A percentile compares a stretch with the other conserved stretches of the same genome.
Conservation (phyloP, 2,888 invertebrate genomes). For the Drosophila rellima region DNA sequence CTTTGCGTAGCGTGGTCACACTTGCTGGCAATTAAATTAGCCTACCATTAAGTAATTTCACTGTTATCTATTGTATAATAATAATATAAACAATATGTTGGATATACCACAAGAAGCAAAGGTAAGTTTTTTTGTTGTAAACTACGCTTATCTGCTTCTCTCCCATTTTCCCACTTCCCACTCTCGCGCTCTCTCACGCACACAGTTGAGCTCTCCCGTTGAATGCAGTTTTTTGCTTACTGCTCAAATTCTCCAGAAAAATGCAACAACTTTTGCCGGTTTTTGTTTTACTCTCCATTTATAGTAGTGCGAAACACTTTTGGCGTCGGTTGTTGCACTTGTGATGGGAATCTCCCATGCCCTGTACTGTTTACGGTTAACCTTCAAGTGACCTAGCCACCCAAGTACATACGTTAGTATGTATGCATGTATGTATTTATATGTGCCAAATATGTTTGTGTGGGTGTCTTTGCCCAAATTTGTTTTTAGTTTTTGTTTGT, state of each 20-base stretch:
- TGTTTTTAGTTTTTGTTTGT: constrained; percentile 17
- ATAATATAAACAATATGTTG: constrained; percentile 71
- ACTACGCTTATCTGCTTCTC: not conserved
- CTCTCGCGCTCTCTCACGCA: constrained; percentile 4
- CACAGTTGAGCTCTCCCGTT: not conserved
- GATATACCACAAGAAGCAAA: constrained; percentile 83
- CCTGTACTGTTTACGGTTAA: constrained; percentile 60
- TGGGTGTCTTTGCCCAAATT: constrained; percentile 26
- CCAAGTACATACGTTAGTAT: constrained; percentile 54
- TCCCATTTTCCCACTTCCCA: not conserved
- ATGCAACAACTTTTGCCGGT: constrained; percentile 59
- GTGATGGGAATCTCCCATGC: constrained; percentile 53
- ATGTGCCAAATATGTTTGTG: constrained; percentile 13
- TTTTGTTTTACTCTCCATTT: constrained; percentile 29
- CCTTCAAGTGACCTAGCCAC: constrained; percentile 76
- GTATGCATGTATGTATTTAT: constrained; percentile 13
- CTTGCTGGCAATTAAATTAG: constrained; percentile 7
- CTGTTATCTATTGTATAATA: constrained; percentile 8
- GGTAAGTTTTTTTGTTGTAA: constrained; percentile 64
- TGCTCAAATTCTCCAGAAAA: constrained; percentile 54
- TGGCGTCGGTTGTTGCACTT: constrained; percentile 49
- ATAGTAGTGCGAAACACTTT: constrained; percentile 8
- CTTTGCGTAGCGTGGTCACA: constrained; percentile 38
- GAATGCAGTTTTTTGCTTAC: constrained; percentile 35
- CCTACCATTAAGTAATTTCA: constrained; percentile 7